These are phyloP conservation scores for Neosalanx taihuensis DNA, from an alignment of 2,797 vertebrate species.

Conservation along the genomic window DNA sequence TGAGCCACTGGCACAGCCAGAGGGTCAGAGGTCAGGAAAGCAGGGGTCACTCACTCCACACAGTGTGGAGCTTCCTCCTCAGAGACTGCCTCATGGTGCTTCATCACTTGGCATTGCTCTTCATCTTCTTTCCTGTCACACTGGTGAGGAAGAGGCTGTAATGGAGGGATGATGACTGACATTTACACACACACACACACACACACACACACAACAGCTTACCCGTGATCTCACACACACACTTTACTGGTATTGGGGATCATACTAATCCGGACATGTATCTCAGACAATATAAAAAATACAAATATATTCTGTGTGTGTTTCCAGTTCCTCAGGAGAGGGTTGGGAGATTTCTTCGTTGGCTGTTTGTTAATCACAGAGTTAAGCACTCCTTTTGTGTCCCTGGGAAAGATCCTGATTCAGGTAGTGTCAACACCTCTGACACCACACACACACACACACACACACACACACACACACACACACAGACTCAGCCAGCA, in stretches of 20 bases:
- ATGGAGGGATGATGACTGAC: background rate
- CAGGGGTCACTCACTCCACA: conserved; percentile 57
- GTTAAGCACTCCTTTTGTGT: conserved; percentile 86
- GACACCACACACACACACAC: too few species aligned
- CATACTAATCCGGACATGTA: background rate
- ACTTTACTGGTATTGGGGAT: background rate
- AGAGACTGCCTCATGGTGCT: conserved; percentile 81
- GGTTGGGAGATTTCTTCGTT: conserved; percentile 86
- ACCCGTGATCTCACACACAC: background rate
- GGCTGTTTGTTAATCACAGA: conserved; percentile 85
- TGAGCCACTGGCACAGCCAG: conserved; percentile 78
- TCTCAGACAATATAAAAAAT: too few species aligned
- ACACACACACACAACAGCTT: background rate
- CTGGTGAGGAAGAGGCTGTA: conserved; percentile 67
- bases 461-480: too few species aligned
- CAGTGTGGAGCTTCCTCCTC: conserved; percentile 72
- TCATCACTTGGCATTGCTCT: conserved; percentile 79
- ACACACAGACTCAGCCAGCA: too few species aligned
- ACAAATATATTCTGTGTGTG: background rate
- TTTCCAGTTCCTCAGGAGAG: conserved; percentile 78
- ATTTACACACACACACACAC: background rate
- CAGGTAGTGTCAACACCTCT: conserved; percentile 67
- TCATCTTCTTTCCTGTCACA: conserved; percentile 77
- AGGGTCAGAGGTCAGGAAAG: conserved; percentile 41
- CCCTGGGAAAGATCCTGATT: conserved; percentile 82